Evolutionary conservation across 2,113 vertebrate species (phyloP).

Genomic region (Tyrannus savana): DNA sequence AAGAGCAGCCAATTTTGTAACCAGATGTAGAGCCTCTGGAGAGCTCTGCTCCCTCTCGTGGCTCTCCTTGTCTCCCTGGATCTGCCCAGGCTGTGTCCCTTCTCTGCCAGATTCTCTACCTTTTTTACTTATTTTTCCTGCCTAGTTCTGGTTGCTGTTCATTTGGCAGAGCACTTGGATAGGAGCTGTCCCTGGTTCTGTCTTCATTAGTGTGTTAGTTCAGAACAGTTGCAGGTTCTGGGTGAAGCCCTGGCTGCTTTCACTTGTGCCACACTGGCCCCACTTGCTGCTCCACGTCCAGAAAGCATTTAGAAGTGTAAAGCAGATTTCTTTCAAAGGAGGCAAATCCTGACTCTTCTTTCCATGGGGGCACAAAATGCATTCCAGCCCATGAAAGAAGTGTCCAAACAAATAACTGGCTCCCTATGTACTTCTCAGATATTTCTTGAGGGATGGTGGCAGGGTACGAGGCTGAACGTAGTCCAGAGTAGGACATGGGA

Average conservation of each 20-base stretch:
- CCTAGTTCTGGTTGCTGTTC: neutral
- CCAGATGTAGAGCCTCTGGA: neutral
- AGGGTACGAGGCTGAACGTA: neutral
- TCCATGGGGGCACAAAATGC: neutral
- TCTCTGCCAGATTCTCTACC: neutral
- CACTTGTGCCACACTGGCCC: neutral
- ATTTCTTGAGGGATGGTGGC: neutral
- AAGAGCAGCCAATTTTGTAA: neutral
- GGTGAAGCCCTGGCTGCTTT: neutral
- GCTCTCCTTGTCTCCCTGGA: too few species aligned
- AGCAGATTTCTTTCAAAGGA: neutral
- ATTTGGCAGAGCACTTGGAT: neutral
- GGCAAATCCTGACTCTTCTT: neutral
- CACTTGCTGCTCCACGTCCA: neutral
- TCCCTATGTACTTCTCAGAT: neutral
- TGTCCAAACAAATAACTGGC: neutral
- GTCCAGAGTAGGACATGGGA: neutral
- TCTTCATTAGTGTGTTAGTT: neutral
- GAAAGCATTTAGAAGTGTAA: neutral
- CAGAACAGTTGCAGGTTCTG: neutral
- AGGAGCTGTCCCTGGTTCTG: neutral
- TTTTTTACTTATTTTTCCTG: neutral
- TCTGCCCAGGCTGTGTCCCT: neutral
- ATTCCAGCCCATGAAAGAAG: neutral
- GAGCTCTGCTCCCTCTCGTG: neutral